Base-by-base conservation (phyloP, 2,888 invertebrate species). In the Drosophila ustulata region DNA sequence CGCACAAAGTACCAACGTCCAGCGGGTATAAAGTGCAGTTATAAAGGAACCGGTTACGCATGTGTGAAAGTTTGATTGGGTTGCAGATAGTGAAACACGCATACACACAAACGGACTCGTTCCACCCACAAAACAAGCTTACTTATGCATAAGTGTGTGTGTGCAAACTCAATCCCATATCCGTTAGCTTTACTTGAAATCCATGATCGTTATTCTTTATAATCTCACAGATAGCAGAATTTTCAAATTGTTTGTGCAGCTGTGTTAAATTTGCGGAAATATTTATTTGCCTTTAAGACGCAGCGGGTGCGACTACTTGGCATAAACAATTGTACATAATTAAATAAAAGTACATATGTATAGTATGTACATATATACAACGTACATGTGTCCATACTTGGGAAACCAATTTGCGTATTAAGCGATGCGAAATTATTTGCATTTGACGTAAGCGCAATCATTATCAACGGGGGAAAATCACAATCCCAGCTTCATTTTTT, bases 351-450 rank as follows among this genome's bases (percentile, higher is more conserved):
- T 23, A 49, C 30, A 7, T 46, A 51, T 34, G 25, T 13, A 43
- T n/a, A n/a, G n/a, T n/a, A n/a, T n/a, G n/a, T 25, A 13, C 26
- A 28, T 18, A 46, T 26, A 46, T 25, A 23, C 1, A n/a, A 28
- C n/a, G 3, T 25, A 37, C n/a, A 11, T 37, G n/a, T 32, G 32
- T 9, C 9, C 32, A 32, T 11, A 37, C 37, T 37, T 37, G 37
- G 37, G 37, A 37, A 37, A 50, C 71, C 58, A 61, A 72, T 71
- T 75, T 59, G 28, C 49, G 37, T 49, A 76, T 73, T 71, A 69
- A 66, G 45, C 26, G 28, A 41, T 37, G 30, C 43, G n/a, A 65
- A 82, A 72, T 79, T 76, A 56, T 57, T 71, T 55, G 32, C 58
- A 66, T 71, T 80, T 63, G 71, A 75, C 69, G 68, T 65, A 71